A percentile compares a stretch with the other conserved stretches of the same genome.
phyloP scores from a whole-genome alignment of 1,140 invertebrate species.

The Gonioctena quinquepunctata region DNA sequence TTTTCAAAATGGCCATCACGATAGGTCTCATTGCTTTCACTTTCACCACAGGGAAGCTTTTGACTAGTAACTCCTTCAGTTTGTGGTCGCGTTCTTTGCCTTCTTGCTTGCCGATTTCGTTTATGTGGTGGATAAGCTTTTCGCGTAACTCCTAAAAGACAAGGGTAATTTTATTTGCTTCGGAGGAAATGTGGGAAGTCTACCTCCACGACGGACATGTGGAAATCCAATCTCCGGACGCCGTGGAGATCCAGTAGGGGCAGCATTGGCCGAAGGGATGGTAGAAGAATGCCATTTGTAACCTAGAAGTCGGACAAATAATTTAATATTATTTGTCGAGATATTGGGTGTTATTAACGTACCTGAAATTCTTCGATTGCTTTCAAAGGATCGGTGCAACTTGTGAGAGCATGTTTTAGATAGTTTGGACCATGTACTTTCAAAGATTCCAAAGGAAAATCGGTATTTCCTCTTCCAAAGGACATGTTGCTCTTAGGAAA shows the following conservation, averaged over 20 bases:
- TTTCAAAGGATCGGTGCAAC: constrained; percentile 93
- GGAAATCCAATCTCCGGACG: constrained; percentile 89
- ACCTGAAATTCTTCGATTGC: constrained; percentile 98
- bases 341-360: too few relatives aligned
- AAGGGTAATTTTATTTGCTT: too few relatives aligned
- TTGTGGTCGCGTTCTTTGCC: constrained; percentile 80
- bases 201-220: constrained; percentile 89
- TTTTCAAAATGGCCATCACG: constrained; percentile 92
- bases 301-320: too few relatives aligned
- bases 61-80: constrained; percentile 86
- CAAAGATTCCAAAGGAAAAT: constrained; percentile 76
- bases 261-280: constrained; percentile 90
- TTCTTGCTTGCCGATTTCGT: constrained; percentile 82
- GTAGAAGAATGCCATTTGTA: constrained; percentile 92
- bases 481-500: background rate
- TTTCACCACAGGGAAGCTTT: constrained; percentile 92
- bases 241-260: constrained; percentile 93
- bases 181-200: constrained; percentile 17
- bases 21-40: constrained; percentile 92
- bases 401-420: constrained; percentile 89
- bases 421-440: constrained; percentile 90
- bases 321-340: too few relatives aligned
- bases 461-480: constrained; percentile 17
- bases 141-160: constrained; percentile 81
- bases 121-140: constrained; percentile 84